Evolutionary conservation across 2,113 vertebrate species (phyloP), one percentile per base, ranked within the genome.

Genomic region (Pluvialis apricaria): DNA sequence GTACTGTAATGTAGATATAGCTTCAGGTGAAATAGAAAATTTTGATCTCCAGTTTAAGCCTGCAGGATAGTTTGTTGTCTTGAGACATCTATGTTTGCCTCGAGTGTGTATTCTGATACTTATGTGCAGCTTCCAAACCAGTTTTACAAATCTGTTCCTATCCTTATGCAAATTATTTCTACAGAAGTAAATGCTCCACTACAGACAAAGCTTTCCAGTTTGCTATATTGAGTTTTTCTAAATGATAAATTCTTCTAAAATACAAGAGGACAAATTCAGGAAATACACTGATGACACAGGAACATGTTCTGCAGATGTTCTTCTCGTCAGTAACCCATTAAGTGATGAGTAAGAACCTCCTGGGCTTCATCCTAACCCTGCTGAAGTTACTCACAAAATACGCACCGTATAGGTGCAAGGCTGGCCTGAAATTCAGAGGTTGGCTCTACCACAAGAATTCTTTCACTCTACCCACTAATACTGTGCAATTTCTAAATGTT

Each of bases 271-370:
- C 6, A 75, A 93, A 81, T 83, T 75, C 79, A 78, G 55, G 88
- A 95, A 95, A 34, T 17, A 60, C 44, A 75, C 16, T 44, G 51
- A 71, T 92, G 62, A 90, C 38, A 90, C 45, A 77, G 79, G 86
- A 93, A 78, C 51, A 8, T 2, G 18, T 70, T 83, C n/a, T 83
- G n/a, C 68, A 78, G 26, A 88, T 73, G 36, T 81, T 93, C 20
- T 44, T 91, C 64, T 58, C 58, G 21, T 70, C 86, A 66, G 54
- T 38, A 62, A 47, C 68, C 64, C 82, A 75, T 25, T 14, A 55
- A 81, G 16, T 5, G 61, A 81, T 80, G 82, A 95, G 45, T 92
- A 96, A 93, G 68, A 96, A 71, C 15, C 65, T 95, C 88, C 82
- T 88, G 65, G 60, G 79, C 44, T 81, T 79, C 79, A 68, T 83